Evolutionary conservation across 2,888 invertebrate species (phyloP).

Genomic region (Drosophila meridiana): DNA sequence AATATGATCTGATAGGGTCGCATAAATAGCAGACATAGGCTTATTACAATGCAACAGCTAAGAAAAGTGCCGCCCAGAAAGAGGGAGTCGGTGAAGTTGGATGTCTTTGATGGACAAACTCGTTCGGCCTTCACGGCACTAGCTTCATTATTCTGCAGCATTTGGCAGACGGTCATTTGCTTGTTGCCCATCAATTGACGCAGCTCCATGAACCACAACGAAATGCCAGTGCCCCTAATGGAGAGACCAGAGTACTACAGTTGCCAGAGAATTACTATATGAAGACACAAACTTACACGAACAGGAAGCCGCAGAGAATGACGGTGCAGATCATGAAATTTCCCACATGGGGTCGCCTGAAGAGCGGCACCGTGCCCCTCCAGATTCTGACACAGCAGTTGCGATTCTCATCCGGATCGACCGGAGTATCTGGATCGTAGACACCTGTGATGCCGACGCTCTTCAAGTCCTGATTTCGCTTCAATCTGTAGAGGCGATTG

Average conservation of each 20-base stretch:
- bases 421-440: not conserved
- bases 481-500: slow-evolving; percentile 39
- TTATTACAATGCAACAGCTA: not conserved
- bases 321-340: not conserved
- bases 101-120: not conserved
- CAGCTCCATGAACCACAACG: slow-evolving; percentile 28
- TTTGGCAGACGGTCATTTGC: slow-evolving; percentile 8
- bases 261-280: too few species aligned
- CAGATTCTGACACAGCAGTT: slow-evolving; percentile 15
- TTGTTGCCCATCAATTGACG: slow-evolving; percentile 1
- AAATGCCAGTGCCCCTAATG: slow-evolving; percentile 37
- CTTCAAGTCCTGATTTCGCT: slow-evolving; percentile 24
- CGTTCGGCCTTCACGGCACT: too few species aligned
- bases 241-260: not conserved
- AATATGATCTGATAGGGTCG: slow-evolving; percentile 9
- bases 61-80: slow-evolving; percentile 18
- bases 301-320: slow-evolving; percentile 17
- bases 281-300: slow-evolving; percentile 33
- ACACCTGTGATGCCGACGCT: slow-evolving; percentile 40
- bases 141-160: not conserved
- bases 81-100: slow-evolving; percentile 18
- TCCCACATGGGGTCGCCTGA: slow-evolving; percentile 8
- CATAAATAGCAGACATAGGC: slow-evolving; percentile 4
- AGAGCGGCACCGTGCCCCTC: slow-evolving; percentile 20
- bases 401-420: fast-evolving